Evolutionary conservation across 2,888 invertebrate species (phyloP).

Genomic region (Ecliptopera silaceata): DNA sequence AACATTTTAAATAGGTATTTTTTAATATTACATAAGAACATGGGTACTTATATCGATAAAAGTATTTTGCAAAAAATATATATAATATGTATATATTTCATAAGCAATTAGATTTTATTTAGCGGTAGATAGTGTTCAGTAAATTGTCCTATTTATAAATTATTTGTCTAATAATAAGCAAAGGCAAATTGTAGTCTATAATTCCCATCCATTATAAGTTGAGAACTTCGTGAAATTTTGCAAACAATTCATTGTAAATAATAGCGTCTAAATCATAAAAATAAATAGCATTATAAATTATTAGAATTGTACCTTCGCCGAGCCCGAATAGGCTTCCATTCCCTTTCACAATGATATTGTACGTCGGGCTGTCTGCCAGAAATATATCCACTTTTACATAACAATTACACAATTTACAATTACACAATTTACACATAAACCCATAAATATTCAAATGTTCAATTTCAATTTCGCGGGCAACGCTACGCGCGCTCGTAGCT

Average conservation of each 20-base stretch:
- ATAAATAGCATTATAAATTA: constrained; percentile 9
- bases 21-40: no score
- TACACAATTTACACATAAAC: constrained; percentile 42
- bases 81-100: no score
- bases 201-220: no score
- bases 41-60: no score
- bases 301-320: constrained; percentile 65
- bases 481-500: constrained; percentile 50
- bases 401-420: constrained; percentile 56
- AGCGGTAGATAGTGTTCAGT: no score
- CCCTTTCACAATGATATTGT: constrained; percentile 79
- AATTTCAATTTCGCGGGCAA: constrained; percentile 29
- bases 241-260: not conserved
- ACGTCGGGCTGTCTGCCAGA: constrained; percentile 70
- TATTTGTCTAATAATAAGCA: no score
- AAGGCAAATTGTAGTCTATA: no score
- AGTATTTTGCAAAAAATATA: no score
- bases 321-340: constrained; percentile 73
- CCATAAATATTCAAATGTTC: constrained; percentile 27
- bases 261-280: constrained; percentile 10
- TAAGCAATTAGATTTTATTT: no score
- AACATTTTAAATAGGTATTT: no score
- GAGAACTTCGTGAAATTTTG: not conserved
- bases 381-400: constrained; percentile 81
- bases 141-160: no score